Base-by-base conservation (phyloP, 1,140 invertebrate species). In the Atta texana region DNA sequence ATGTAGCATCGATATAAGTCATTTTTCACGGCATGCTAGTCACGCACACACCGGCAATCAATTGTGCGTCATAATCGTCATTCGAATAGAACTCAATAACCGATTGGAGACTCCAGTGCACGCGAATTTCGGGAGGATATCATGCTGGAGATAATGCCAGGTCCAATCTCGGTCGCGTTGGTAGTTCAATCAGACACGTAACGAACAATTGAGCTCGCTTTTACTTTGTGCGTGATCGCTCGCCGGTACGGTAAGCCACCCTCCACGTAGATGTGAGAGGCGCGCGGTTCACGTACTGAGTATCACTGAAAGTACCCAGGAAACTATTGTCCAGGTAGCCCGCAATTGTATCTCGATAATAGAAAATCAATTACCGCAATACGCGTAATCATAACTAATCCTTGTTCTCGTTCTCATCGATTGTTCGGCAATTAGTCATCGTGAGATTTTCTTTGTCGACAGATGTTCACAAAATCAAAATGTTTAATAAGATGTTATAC, bases 121-220 rank as follows among this genome's bases (percentile, higher is more conserved):
- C 61, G 24, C 55, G 69, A 24, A 72, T 82, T 68, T 63, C 71
- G 71, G 49, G 49, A 51, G 55, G 71, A 53, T 76, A 34, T 72
- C 39, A 24, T 24, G 24, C n/a, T 24, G 81, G 34, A 51, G 71
- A 71, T 71, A 69, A 28, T 39, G 10, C 18, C 31, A 2, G 6
- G 7, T 12, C 14, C 53, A 61, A 75, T 85, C 39, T 28, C 49
- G 31, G 39, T 74, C 64, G 14, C 57, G 14, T 34, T 34, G 31
- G 39, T 55, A 44, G 2, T 39, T 87, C 72, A 82, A 88, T 51
- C n/a, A 66, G 18, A 28, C 76, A 66, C 82, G 63, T 88, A 86
- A 86, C 63, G 88, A 76, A 87, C 81, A 89, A 90, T 89, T 61
- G 63, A 57, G 10, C n/a, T 24, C 44, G 72, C 77, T 90, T 85